These are phyloP conservation scores for Spinus olivaceus DNA, from an alignment of 2,797 vertebrate species.

Conservation along the genomic window DNA sequence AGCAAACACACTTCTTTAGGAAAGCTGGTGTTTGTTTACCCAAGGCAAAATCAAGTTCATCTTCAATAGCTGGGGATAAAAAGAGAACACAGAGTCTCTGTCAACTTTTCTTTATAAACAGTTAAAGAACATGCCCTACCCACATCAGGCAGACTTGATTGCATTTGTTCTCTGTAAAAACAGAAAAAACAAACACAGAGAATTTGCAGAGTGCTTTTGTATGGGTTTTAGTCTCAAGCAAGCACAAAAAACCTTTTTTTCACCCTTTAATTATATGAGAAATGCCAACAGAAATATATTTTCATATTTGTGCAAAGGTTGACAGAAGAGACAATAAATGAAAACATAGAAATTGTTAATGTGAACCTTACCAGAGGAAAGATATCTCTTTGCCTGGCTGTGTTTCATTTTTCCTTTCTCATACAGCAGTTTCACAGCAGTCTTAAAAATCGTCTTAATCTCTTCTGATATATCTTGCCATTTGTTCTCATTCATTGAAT, in stretches of 20 bases:
- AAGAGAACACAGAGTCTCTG: conserved; percentile 36
- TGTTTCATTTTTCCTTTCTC: conserved; percentile 95
- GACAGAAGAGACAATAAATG: background rate
- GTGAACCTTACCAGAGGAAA: conserved; percentile 88
- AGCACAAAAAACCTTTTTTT: background rate
- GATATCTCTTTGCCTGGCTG: conserved; percentile 91
- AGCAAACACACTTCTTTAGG: conserved; percentile 98
- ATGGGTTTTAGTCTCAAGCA: background rate
- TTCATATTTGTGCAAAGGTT: background rate
- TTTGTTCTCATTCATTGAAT: conserved; percentile 85
- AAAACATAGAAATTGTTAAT: background rate
- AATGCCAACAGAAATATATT: background rate
- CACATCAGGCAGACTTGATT: background rate
- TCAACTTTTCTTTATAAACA: background rate
- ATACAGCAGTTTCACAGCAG: conserved; percentile 89
- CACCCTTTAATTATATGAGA: background rate
- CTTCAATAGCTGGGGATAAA: conserved; percentile 87
- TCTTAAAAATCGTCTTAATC: conserved; percentile 94
- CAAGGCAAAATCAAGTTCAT: conserved; percentile 96
- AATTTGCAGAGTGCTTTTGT: background rate
- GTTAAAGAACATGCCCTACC: background rate
- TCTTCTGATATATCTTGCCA: conserved; percentile 95
- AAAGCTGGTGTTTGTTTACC: conserved; percentile 98
- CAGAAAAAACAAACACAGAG: background rate
- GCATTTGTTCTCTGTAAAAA: background rate